These are phyloP conservation scores for Takifugu flavidus DNA, from an alignment of 2,113 vertebrate genomes.

Conservation along the genomic window DNA sequence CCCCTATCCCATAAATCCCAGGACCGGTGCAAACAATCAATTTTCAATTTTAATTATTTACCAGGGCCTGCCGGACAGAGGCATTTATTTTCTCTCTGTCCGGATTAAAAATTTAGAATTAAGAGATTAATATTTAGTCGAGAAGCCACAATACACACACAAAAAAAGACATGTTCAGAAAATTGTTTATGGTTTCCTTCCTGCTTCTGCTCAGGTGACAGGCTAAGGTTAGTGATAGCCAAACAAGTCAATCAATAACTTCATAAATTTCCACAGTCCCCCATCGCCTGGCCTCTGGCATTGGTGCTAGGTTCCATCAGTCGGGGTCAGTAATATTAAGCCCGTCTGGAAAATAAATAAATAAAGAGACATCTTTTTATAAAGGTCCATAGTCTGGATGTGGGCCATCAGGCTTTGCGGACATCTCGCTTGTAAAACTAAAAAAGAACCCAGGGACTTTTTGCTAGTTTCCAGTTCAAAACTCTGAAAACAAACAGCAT, in stretches of 20 bases:
- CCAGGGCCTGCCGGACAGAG: constrained; percentile 78
- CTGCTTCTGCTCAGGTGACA: constrained; percentile 37
- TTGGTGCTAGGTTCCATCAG: constrained; percentile 51
- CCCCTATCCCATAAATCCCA: constrained; percentile 85
- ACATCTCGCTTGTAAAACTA: constrained; percentile 75
- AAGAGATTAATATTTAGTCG: constrained; percentile 79
- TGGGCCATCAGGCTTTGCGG: constrained; percentile 58
- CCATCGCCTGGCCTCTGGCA: constrained; percentile 36
- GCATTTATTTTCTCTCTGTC: constrained; percentile 83
- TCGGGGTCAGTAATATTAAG: constrained; percentile 55
- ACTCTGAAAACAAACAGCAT: neutral
- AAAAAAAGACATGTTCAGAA: constrained; percentile 45
- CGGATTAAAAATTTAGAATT: constrained; percentile 84
- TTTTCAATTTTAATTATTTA: constrained; percentile 95
- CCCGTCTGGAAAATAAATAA: neutral
- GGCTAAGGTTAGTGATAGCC: constrained; percentile 68
- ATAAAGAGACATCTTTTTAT: constrained; percentile 63
- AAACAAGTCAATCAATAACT: constrained; percentile 73
- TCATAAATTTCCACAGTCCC: constrained; percentile 75
- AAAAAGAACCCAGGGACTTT: constrained; percentile 53
- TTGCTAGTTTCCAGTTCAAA: constrained; percentile 61
- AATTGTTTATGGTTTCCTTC: constrained; percentile 63
- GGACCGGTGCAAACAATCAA: constrained; percentile 88
- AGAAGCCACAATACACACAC: constrained; percentile 51
- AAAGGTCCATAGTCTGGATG: constrained; percentile 46